Evolutionary conservation across 37 sponge, comb jelly and placozoan species (phyloP), one percentile per base, ranked within the genome.

Genomic region (Diacarnus erythraeanus): DNA sequence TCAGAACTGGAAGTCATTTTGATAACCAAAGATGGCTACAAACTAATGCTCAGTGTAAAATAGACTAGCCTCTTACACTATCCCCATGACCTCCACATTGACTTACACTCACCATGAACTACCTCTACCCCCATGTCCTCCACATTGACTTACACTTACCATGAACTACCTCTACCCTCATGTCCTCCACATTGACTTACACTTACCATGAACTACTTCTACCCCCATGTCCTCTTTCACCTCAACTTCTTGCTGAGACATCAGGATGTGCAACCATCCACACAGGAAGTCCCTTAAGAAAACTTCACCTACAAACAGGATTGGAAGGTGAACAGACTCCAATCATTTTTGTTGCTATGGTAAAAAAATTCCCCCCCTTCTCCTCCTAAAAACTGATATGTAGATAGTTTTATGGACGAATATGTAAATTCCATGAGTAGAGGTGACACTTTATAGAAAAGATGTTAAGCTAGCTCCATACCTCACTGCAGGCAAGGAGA

Each of bases 51-150:
- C n/a, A n/a, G n/a, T n/a, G n/a, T n/a, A n/a, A n/a, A n/a, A n/a
- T n/a, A n/a, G n/a, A n/a, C n/a, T n/a, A n/a, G n/a, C 35, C 68
- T 30, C 37, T 5, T 38, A 20, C 68, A 75, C 76, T 25, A 21
- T 5, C 8, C 15, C 37, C 22, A 21, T 10, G 18, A 41, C 47
- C 51, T 41, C 47, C 72, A 43, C n/a, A n/a, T n/a, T n/a, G n/a
- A n/a, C n/a, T n/a, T 72, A 51, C 3, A 15, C 21, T 25, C 34
- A 74, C 74, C 54, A 6, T 74, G 74, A 71, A 71, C 26, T 3
- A 71, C 38, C 3, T 40, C 71, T 3, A 40, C 26, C 25, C 4
- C 71, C 38, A n/a, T n/a, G n/a, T n/a, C n/a, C n/a, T n/a, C n/a
- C n/a, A n/a, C n/a, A n/a, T n/a, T n/a, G n/a, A n/a, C n/a, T n/a